Base-by-base conservation (phyloP, 2,797 vertebrate species). In the Pagetopsis macropterus region DNA sequence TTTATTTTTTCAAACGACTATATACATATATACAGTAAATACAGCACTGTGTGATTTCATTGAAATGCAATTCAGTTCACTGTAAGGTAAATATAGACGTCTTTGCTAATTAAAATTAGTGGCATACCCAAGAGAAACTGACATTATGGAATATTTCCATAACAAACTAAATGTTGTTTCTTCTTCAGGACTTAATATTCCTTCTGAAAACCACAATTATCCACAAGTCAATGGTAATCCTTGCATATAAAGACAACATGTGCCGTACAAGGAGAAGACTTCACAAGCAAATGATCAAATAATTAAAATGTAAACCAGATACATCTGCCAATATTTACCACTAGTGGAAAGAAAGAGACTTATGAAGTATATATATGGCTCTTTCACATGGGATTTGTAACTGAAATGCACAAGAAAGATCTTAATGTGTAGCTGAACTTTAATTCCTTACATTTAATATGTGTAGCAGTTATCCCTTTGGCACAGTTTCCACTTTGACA, bases 401-500 rank as follows among this genome's bases (percentile, higher is more conserved):
- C 46, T 69, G 48, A 84, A 66, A 78, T 63, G 27, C 59, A 59
- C 40, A 63, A 68, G 19, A 49, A 72, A 61, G 52, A 70, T 80
- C 67, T 75, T 83, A 84, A 75, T 71, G 63, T 37, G 67, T 27
- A 54, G 43, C 46, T 64, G 59, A 59, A 72, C 41, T 46, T 19
- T 65, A n/a, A n/a, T n/a, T n/a, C n/a, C n/a, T n/a, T n/a, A n/a
- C n/a, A n/a, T n/a, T n/a, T n/a, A 56, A 23, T 50, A 51, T 50
- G 43, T 70, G 63, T 54, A 58, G 67, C 70, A 50, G 78, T 72
- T 62, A 41, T 60, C 68, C 78, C 67, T 70, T 67, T 91, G 87
- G 78, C 87, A 88, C 75, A 89, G 73, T 86, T 89, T 89, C 59
- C 71, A 78, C 78, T 85, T 76, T 77, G 86, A 80, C 84, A 37